Percentiles rank a stretch among this genome's conserved stretches.
Conservation (phyloP, 2,113 vertebrate genomes). For the Pogonocichla stellata region DNA sequence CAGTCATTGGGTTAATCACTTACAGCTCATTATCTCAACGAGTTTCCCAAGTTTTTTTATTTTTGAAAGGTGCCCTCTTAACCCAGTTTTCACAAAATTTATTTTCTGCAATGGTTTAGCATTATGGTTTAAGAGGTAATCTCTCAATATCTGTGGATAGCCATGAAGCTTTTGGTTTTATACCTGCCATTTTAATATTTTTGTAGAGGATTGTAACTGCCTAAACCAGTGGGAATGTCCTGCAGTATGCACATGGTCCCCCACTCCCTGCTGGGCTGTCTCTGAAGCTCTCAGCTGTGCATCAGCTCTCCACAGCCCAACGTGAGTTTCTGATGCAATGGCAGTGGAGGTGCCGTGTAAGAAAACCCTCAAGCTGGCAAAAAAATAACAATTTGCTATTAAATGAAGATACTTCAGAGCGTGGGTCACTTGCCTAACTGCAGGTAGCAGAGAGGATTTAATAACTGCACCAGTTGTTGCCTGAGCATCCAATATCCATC, state of each 20-base stretch:
- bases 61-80: not conserved
- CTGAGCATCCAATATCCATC: not conserved
- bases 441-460: not conserved
- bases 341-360: not conserved
- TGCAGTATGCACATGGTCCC: not conserved
- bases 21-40: not conserved
- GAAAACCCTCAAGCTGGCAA: not conserved
- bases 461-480: not conserved
- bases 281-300: not conserved
- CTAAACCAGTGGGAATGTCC: not conserved
- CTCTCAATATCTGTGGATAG: not conserved
- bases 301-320: not conserved
- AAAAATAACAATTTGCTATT: not conserved
- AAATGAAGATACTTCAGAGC: not conserved
- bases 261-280: not conserved
- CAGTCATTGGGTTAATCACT: not conserved
- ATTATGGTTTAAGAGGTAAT: not conserved
- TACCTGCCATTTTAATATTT: not conserved
- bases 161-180: not conserved
- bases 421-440: not conserved
- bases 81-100: not conserved
- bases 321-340: not conserved
- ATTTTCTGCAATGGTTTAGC: not conserved
- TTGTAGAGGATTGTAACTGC: not conserved
- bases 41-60: not conserved